phyloP scores from a whole-genome alignment of 2,113 vertebrate genomes.

The Xiphorhynchus elegans region DNA sequence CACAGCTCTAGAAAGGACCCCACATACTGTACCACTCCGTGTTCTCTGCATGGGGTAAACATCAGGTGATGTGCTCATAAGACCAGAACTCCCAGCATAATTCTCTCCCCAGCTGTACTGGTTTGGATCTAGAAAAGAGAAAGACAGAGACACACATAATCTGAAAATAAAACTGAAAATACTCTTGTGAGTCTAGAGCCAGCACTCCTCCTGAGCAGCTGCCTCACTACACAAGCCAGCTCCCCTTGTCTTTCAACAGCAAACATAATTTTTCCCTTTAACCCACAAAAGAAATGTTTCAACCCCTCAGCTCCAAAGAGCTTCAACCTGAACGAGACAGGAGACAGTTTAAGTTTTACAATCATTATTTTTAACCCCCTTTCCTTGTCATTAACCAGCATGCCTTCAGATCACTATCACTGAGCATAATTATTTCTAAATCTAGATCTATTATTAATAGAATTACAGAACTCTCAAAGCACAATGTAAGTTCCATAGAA shows the following conservation, averaged over 20 bases:
- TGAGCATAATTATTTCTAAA: neutral
- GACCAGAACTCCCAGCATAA: conserved; percentile 94
- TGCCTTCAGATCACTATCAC: neutral
- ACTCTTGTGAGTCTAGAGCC: neutral
- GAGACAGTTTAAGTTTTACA: neutral
- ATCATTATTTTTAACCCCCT: neutral
- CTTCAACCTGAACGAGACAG: neutral
- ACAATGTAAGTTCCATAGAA: neutral
- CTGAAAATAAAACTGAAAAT: conserved; percentile 46
- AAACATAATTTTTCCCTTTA: neutral
- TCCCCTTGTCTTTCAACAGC: neutral
- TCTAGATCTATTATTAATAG: neutral
- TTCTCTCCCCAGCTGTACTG: conserved; percentile 99
- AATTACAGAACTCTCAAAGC: neutral
- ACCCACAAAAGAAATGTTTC: neutral
- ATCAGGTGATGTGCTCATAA: conserved; percentile 94
- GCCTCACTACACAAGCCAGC: neutral
- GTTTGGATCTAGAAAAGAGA: conserved; percentile 87
- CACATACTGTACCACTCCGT: conserved; percentile 94
- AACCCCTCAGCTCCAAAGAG: neutral
- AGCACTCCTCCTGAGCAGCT: conserved; percentile 11
- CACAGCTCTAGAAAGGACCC: conserved; percentile 2
- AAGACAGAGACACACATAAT: conserved; percentile 45
- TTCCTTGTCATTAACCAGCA: neutral
- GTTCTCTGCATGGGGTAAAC: conserved; percentile 89